Evolutionary conservation across 1,140 invertebrate genomes (phyloP), one percentile per base, ranked within the genome.

Genomic region (Acromyrmex echinatior): DNA sequence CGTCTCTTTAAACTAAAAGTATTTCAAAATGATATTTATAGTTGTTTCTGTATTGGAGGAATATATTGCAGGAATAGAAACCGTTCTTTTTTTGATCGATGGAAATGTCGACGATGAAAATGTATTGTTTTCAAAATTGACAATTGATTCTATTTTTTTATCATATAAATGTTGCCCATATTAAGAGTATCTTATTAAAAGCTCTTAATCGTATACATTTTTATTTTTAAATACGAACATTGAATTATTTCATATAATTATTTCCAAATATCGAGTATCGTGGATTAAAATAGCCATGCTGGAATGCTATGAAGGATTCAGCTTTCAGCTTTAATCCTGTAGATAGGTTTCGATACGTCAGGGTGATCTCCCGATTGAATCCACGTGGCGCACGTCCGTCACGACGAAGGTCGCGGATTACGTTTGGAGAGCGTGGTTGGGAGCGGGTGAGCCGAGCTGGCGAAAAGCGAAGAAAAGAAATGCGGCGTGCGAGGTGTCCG

Each of bases 401-500:
- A 87, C 80, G 53, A 85, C 86, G 84, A 88, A 90, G 89, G 89
- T 90, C 89, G 90, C 86, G 90, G 89, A 90, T 91, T 90, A 90
- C 89, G 58, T 58, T 86, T 58, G 65, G 82, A 71, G 78, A 62
- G 78, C 80, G 66, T 60, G 68, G 28, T 35, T 56, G 71, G 28
- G 56, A 51, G 12, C 31, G 89, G 18, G 14, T 16, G 56, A 21
- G 76, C 49, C 9, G 86, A 35, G 49, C 12, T 25, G 84, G 82
- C 79, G 63, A 87, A 85, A 89, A 85, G 60, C 56, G 76, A 91
- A 80, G 87, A 91, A 91, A 89, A 91, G 63, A 60, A 91, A 84
- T 74, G 88, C 58, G 49, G 60, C 45, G 86, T 70, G 53, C 39
- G 49, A 84, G 58, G 68, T 62, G 70, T 53, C 79, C 70, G 63